A percentile compares a stretch with the other conserved stretches of the same genome.
Evolutionary conservation across 2,888 invertebrate genomes (phyloP).

Genomic region (Hirudinaria manillensis): DNA sequence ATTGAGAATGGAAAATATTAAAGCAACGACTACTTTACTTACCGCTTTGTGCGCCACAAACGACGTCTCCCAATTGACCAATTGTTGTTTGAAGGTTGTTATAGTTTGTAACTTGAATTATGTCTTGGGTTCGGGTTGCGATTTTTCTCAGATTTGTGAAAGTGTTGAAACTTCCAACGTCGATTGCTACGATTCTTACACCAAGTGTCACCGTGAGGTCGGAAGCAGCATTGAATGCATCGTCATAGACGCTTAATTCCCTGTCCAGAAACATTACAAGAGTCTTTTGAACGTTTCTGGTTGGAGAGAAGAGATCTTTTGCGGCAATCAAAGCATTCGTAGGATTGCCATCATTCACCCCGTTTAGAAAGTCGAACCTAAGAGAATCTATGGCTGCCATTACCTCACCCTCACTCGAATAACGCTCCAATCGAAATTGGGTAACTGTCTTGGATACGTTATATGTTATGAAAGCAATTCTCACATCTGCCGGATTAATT

Average conservation of each 20-base stretch:
- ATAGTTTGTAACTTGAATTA: constrained; percentile 17
- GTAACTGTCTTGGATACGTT: background rate
- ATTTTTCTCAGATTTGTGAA: constrained; percentile 17
- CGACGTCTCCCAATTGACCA: constrained; percentile 19
- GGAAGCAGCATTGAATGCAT: constrained; percentile 11
- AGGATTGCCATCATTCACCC: background rate
- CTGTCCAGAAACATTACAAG: constrained; percentile 25
- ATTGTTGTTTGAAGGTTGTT: constrained; percentile 21
- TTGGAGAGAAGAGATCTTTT: background rate
- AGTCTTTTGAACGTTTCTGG: constrained; percentile 20
- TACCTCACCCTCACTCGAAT: constrained; percentile 22
- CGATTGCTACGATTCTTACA: constrained; percentile 25
- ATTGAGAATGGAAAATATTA: constrained; percentile 30
- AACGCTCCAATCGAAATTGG: constrained; percentile 1
- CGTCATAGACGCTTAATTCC: background rate
- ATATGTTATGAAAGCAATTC: constrained; percentile 30
- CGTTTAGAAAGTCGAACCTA: constrained; percentile 5
- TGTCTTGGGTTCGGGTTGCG: constrained; percentile 13
- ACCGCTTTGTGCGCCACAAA: constrained; percentile 29
- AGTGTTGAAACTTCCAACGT: background rate
- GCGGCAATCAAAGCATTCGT: background rate
- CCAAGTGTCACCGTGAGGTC: background rate
- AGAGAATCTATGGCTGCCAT: constrained; percentile 24
- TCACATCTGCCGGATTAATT: constrained; percentile 10
- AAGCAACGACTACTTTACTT: constrained; percentile 25